Evolutionary conservation across 2,797 vertebrate species (phyloP).

Genomic region (Chiloscyllium punctatum): DNA sequence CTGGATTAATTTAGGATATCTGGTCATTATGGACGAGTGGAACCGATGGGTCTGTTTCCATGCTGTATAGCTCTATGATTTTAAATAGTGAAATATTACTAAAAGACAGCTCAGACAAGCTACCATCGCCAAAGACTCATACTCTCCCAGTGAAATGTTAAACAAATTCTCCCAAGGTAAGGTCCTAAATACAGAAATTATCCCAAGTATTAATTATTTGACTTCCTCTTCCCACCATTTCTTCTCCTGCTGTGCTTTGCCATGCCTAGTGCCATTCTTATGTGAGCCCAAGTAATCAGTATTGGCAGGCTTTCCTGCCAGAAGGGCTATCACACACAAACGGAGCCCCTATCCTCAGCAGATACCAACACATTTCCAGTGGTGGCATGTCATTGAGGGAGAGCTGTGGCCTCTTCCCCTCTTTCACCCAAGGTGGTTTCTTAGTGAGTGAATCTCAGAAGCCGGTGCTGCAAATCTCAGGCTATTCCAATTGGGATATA

Average conservation of each 20-base stretch:
- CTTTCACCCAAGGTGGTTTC: too few species aligned
- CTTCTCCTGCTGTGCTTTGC: background rate
- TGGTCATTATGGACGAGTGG: too few species aligned
- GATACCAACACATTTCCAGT: background rate
- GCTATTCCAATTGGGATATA: background rate
- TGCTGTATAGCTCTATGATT: too few species aligned
- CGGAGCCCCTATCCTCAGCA: background rate
- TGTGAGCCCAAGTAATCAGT: background rate
- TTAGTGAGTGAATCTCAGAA: background rate
- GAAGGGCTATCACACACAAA: background rate
- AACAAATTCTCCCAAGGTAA: background rate
- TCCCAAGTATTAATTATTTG: background rate
- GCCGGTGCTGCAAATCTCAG: background rate
- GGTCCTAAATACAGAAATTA: background rate
- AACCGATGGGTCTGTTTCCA: too few species aligned
- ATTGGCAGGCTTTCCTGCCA: background rate
- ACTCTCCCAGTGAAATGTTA: background rate
- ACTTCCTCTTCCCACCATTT: background rate
- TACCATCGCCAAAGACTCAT: background rate
- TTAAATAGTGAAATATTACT: background rate
- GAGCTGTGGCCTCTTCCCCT: background rate
- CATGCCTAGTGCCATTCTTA: background rate
- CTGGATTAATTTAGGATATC: too few species aligned
- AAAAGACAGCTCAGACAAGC: background rate
- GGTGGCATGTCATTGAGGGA: background rate